These are phyloP conservation scores for Hemistola chrysoprasaria DNA, from an alignment of 2,888 invertebrate genomes.

Conservation along the genomic window DNA sequence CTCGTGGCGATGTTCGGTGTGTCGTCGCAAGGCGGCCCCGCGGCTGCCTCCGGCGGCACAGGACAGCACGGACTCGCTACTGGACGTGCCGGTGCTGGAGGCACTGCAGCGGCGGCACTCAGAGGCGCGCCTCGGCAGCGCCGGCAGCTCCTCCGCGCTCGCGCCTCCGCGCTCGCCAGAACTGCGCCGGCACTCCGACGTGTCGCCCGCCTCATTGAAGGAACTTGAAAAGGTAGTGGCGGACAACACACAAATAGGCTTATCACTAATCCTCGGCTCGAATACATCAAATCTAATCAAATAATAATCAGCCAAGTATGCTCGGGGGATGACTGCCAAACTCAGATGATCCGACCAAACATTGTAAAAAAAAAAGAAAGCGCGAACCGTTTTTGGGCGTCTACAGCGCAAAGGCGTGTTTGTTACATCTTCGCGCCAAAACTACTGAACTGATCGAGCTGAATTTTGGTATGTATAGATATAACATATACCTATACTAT, in stretches of 20 bases:
- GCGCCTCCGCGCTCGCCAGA: conserved; percentile 94
- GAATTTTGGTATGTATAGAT: no score
- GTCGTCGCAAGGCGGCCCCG: conserved; percentile 91
- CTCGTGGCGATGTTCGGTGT: conserved; percentile 95
- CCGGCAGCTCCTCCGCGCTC: conserved; percentile 82
- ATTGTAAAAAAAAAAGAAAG: no score
- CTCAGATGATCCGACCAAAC: no score
- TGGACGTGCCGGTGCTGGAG: conserved; percentile 91
- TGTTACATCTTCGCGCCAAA: no score
- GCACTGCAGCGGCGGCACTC: conserved; percentile 91
- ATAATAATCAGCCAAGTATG: no score
- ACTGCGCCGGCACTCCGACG: conserved; percentile 91
- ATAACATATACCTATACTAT: no score
- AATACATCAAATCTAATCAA: no score
- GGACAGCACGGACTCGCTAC: conserved; percentile 91
- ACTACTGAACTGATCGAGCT: no score
- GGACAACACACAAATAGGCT: conserved; percentile 3
- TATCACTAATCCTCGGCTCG: no score
- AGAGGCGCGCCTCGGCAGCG: conserved; percentile 83
- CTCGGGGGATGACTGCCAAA: no score
- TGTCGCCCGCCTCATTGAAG: conserved; percentile 92
- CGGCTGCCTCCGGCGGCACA: conserved; percentile 88
- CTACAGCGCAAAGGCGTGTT: no score
- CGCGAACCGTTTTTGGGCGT: no score
- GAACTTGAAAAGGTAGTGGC: conserved; percentile 92